A percentile compares a stretch with the other conserved stretches of the same genome.
Evolutionary conservation across 2,797 vertebrate species (phyloP).

Genomic region (Steatocranus sp.): DNA sequence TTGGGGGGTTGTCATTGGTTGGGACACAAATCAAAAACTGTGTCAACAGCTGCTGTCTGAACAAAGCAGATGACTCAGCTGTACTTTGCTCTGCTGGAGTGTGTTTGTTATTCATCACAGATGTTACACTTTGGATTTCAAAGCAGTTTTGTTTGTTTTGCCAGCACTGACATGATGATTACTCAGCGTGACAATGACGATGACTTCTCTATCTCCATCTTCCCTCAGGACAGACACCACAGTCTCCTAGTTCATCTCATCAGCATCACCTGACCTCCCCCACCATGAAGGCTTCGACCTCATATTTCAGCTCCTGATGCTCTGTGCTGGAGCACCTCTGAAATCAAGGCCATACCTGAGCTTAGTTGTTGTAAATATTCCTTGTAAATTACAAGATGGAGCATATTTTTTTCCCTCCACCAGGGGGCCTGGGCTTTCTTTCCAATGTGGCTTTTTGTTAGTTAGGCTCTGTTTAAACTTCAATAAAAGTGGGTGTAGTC

Average conservation of each 20-base stretch:
- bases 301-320: constrained; percentile 67
- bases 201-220: neutral
- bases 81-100: neutral
- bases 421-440: neutral
- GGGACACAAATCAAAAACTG: neutral
- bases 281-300: constrained; percentile 56
- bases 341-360: neutral
- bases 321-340: neutral
- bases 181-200: neutral
- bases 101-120: neutral
- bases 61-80: neutral
- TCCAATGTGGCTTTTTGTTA: neutral
- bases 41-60: neutral
- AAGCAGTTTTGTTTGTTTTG: neutral
- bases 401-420: neutral
- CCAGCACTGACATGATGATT: neutral
- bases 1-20: neutral
- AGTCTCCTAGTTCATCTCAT: constrained; percentile 70
- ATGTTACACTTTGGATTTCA: neutral
- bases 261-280: constrained; percentile 65
- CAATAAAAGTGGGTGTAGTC: neutral
- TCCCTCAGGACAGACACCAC: constrained; percentile 60
- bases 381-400: neutral
- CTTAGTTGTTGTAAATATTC: neutral
- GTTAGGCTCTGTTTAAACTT: neutral